Evolutionary conservation across 2,888 invertebrate species (phyloP).

Genomic region (Conus canariensis): DNA sequence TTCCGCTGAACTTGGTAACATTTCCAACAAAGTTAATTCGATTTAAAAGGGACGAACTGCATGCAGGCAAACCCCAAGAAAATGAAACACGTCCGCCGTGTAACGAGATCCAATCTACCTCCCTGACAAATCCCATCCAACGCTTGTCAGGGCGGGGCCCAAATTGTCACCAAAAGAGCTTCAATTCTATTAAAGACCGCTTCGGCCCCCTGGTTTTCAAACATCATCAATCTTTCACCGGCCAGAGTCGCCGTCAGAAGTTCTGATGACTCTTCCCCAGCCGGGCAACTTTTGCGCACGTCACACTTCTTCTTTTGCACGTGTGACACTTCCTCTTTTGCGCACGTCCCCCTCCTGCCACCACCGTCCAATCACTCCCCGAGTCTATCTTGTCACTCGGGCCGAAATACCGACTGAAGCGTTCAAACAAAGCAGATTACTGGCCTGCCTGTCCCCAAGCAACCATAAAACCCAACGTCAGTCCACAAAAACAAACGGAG

Average conservation of each 20-base stretch:
- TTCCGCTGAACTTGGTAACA: conserved; percentile 22
- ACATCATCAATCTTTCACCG: conserved; percentile 33
- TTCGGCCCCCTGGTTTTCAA: conserved; percentile 33
- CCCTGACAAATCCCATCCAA: conserved; percentile 31
- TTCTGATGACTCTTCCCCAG: conserved; percentile 26
- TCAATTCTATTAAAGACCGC: conserved; percentile 30
- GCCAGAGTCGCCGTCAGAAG: not conserved
- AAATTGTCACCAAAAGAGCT: conserved; percentile 32
- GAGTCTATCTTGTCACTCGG: conserved; percentile 36
- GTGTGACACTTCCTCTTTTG: conserved; percentile 32
- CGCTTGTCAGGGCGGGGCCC: conserved; percentile 22
- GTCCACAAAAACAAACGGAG: conserved; percentile 36
- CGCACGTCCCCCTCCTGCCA: not conserved
- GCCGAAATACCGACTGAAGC: conserved; percentile 27
- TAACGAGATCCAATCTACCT: conserved; percentile 31
- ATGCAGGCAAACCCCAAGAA: conserved; percentile 19
- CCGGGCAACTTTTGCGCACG: conserved; percentile 34
- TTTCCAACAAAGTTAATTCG: conserved; percentile 19
- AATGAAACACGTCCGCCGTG: conserved; percentile 30
- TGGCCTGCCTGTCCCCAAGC: conserved; percentile 17
- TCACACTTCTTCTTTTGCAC: conserved; percentile 33
- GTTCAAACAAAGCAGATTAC: conserved; percentile 39
- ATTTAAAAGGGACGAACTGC: conserved; percentile 4
- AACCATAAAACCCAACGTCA: conserved; percentile 15
- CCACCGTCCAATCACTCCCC: not conserved